Evolutionary conservation across 64 coral and sea anemone genomes (phyloP).

Genomic region (Astreopora myriophthalma): DNA sequence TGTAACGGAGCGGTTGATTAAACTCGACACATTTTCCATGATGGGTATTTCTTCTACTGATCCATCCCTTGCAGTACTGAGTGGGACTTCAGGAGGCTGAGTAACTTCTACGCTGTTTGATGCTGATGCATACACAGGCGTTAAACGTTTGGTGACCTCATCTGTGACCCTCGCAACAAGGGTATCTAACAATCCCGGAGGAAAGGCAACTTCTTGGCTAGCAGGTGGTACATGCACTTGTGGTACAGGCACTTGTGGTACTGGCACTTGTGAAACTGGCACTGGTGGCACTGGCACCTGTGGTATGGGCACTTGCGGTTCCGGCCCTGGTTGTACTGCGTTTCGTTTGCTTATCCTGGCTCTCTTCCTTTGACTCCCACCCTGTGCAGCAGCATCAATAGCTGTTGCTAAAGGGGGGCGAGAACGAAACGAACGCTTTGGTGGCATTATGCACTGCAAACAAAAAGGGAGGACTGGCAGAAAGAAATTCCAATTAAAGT

Average conservation of each 20-base stretch:
- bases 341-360: not conserved
- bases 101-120: not conserved
- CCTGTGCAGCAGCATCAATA: not conserved
- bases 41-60: too few relatives aligned
- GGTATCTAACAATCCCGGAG: too few relatives aligned
- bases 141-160: not conserved
- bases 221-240: not conserved
- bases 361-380: not conserved
- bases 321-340: too few relatives aligned
- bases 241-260: too few relatives aligned
- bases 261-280: too few relatives aligned
- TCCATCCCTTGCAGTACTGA: too few relatives aligned
- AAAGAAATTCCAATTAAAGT: not conserved
- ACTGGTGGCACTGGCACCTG: too few relatives aligned
- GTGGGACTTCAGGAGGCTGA: not conserved
- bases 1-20: too few relatives aligned
- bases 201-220: too few relatives aligned
- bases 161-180: not conserved
- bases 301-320: not conserved
- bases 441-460: slow-evolving; percentile 14
- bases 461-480: slow-evolving; percentile 4
- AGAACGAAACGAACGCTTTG: not conserved
- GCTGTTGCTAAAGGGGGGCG: not conserved
- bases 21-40: too few relatives aligned
- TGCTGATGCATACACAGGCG: not conserved